Conservation (phyloP, 2,888 invertebrate species). For the Phorcus lineatus region DNA sequence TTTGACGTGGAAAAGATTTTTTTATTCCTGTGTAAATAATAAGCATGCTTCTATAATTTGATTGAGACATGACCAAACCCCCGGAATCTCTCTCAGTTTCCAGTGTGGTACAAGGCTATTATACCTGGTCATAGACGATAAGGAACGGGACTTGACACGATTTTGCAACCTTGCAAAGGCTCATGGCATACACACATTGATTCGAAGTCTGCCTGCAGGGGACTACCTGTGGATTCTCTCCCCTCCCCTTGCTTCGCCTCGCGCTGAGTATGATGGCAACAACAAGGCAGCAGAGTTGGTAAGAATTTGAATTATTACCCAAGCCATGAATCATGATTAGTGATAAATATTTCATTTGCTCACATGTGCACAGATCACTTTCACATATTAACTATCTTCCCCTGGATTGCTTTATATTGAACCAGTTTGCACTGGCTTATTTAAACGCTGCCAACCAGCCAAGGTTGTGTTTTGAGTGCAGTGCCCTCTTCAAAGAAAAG, state of each 20-base stretch:
- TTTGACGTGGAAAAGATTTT: no score
- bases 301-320: background rate
- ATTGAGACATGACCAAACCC: no score
- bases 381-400: no score
- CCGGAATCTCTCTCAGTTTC: slow-evolving; percentile 5
- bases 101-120: slow-evolving; percentile 40
- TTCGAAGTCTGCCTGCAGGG: slow-evolving; percentile 45
- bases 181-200: slow-evolving; percentile 43
- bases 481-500: no score
- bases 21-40: background rate
- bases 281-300: slow-evolving; percentile 44
- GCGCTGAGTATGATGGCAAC: slow-evolving; percentile 35
- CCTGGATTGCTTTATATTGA: no score
- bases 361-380: no score
- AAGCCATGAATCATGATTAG: no score
- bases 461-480: no score
- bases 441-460: no score
- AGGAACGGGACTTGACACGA: slow-evolving; percentile 46
- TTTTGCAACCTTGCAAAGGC: slow-evolving; percentile 41
- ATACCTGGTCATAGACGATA: slow-evolving; percentile 49
- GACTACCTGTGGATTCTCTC: slow-evolving; percentile 54
- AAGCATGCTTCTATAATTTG: no score
- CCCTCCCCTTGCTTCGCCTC: slow-evolving; percentile 38
- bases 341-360: no score
- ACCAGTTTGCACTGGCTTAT: no score